These are phyloP conservation scores for Cryptus viduatorius DNA, from an alignment of 2,888 invertebrate genomes.

Conservation along the genomic window DNA sequence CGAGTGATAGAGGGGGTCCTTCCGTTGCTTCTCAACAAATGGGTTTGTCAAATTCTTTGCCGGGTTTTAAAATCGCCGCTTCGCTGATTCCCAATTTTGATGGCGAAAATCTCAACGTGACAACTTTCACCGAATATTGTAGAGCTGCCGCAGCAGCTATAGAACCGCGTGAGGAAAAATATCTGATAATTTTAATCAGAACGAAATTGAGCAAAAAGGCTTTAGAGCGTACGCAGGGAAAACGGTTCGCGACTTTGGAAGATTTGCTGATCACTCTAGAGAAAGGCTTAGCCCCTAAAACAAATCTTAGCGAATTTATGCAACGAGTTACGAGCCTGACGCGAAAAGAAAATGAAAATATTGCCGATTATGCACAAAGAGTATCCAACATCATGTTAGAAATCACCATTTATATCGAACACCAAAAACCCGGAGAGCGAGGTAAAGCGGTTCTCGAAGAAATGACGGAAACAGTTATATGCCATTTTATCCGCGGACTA, in stretches of 20 bases:
- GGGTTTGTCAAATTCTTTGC: not conserved
- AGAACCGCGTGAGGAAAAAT: not conserved
- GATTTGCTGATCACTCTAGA: slow-evolving; percentile 3
- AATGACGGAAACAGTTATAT: not conserved
- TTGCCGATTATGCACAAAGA: not conserved
- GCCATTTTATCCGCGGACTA: not conserved
- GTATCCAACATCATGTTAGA: not conserved
- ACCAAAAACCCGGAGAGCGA: not conserved
- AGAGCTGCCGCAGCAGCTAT: not conserved
- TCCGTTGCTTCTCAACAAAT: not conserved
- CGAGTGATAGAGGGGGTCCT: not conserved
- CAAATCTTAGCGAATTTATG: not conserved
- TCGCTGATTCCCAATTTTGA: not conserved
- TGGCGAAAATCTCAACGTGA: not conserved
- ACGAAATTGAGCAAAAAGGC: slow-evolving; percentile 31
- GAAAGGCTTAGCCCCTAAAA: not conserved
- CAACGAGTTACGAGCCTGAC: not conserved
- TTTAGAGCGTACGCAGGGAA: slow-evolving; percentile 13
- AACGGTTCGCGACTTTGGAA: slow-evolving; percentile 6
- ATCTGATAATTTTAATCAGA: not conserved
- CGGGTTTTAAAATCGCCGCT: not conserved
- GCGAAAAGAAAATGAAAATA: not conserved
- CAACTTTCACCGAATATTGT: not conserved
- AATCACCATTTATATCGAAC: not conserved
- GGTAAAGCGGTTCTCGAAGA: not conserved